Evolutionary conservation across 2,888 invertebrate genomes (phyloP), one percentile per base, ranked within the genome.

Genomic region (Physocephala rufipes): DNA sequence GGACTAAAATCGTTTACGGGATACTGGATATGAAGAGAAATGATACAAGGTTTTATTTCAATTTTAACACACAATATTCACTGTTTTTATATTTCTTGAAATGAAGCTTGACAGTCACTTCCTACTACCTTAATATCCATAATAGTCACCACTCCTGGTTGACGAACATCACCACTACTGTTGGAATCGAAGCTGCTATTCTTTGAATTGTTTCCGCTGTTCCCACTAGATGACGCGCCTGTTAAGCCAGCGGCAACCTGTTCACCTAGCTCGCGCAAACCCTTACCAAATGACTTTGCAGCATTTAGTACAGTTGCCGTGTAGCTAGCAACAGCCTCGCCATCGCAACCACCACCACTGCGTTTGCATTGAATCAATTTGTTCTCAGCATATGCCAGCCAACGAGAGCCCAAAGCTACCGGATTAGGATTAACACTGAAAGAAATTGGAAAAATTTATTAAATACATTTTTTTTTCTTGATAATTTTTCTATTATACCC

Each of bases 241-340:
- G 95, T 93, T 64, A 97, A 86, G 80, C 95, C 96, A 78, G 93
- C 95, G 0, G 96, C 96, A 55, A 97, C 95, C 61, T 93, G 95
- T 86, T 97, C 97, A 16, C 97, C 94, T 73, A 97, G 88, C 72
- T 95, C 95, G 0, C 95, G 91, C 67, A 97, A 86, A 0, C 96
- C 96, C 85, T 96, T 95, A 71, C 96, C 94, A 49, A 97, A 88
- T 24, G 95, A 95, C 87, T 97, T 97, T 21, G 97, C 97, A 1
- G 96, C 97, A 86, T 96, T 95, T 13, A 98, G 89, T 67, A 97
- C 95, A 0, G 96, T 95, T 1, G 97, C 97, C 61, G 97, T 96
- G 79, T 94, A 94, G 83, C 94, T 94, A 81, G 95, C 91, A 16
- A 93, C 92, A 16, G 95, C 95, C 84, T 95, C 95, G 30, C 91